Base-by-base conservation (phyloP, 2,113 vertebrate genomes). In the Pollimyrus isidori region DNA sequence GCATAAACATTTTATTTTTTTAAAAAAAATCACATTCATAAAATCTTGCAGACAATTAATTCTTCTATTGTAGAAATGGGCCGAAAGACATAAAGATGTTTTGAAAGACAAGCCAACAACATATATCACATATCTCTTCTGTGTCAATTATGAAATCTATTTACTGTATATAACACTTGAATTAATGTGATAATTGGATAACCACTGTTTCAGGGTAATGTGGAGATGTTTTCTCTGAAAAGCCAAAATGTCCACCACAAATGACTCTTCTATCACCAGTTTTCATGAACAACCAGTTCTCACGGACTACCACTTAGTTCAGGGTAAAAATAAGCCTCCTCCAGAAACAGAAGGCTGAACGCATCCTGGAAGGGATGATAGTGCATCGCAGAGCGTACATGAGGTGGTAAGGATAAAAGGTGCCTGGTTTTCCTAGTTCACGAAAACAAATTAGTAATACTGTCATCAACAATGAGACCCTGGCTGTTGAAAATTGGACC, bases 401-500 rank as follows among this genome's bases (percentile, higher is more conserved):
- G 23, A 65, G 58, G n/a, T n/a, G 11, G 62, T 65, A n/a, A 26
- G n/a, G 2, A 65, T 13, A 9, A n/a, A 65, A 65, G 3, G n/a
- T 65, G 23, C 62, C 26, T 62, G 6, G 2, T 26, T 62, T 62
- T n/a, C 58, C 23, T 1, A 65, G 76, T 42, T 42, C 30, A 21
- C 5, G 0, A 76, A 76, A 76, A 82, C 35, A 82, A 21, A 80
- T 39, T 21, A 80, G 42, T 82, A 45, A 82, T 21, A 45, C 3
- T 26, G n/a, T 82, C 35, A 39, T 21, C 17, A 49, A 49, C 69
- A 89, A 26, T 49, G 19, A 7, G 69, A 17, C 4, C 69, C 30
- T 19, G 88, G 30, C 48, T 80, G 49, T 5, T 10, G 46, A 30
- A 99, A 95, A 93, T 99, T 97, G 94, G 97, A 97, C 98, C 98